phyloP scores from a whole-genome alignment of 2,113 vertebrate species.

The Apodemus speciosus region DNA sequence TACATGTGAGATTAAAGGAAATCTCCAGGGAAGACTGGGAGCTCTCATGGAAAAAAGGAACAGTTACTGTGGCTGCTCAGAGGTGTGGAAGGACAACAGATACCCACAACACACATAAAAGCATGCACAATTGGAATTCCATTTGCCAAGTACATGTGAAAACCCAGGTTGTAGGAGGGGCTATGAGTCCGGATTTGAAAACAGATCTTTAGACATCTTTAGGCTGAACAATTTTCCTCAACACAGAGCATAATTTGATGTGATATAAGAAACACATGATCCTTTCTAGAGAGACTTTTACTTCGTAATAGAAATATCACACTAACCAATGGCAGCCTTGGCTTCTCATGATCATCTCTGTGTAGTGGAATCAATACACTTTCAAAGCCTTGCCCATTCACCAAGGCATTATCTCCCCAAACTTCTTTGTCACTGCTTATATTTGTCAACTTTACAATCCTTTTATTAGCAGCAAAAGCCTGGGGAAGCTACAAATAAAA shows the following conservation, averaged over 20 bases:
- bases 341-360: conserved; percentile 51
- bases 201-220: neutral
- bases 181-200: neutral
- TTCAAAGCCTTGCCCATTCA: conserved; percentile 80
- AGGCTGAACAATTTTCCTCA: neutral
- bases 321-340: neutral
- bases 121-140: rapidly evolving
- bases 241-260: neutral
- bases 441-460: conserved; percentile 85
- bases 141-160: neutral
- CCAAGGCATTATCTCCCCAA: conserved; percentile 78
- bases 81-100: neutral
- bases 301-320: conserved; percentile 64
- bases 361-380: conserved; percentile 65
- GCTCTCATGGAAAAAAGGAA: neutral
- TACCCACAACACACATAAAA: rapidly evolving
- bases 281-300: conserved; percentile 33
- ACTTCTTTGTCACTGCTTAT: conserved; percentile 81
- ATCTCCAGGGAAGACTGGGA: neutral
- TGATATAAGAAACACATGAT: neutral
- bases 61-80: neutral
- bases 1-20: neutral
- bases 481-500: conserved; percentile 85
- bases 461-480: conserved; percentile 84
- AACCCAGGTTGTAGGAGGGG: neutral